phyloP scores from a whole-genome alignment of 2,113 vertebrate species.

The Argyrosomus japonicus region DNA sequence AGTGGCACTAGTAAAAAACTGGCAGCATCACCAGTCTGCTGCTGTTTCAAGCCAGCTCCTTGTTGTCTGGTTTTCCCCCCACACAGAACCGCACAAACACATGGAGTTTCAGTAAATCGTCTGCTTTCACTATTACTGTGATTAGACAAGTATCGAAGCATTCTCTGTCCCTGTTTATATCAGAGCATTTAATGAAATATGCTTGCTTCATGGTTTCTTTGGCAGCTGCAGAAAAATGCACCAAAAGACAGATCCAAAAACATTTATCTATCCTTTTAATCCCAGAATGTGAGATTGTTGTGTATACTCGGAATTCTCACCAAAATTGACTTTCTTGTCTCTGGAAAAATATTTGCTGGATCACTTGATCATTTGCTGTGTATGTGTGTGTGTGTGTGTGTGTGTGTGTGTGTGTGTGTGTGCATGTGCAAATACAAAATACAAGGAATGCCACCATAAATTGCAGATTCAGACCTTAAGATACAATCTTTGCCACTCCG shows the following conservation, averaged over 20 bases:
- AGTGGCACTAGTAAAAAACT: conserved; percentile 52
- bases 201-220: background rate
- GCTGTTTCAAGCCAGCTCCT: conserved; percentile 51
- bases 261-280: too few species aligned
- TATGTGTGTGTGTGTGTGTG: too few species aligned
- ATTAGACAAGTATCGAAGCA: conserved; percentile 3
- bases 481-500: too few species aligned
- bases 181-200: conserved; percentile 12
- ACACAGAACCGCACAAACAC: conserved; percentile 26
- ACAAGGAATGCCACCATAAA: too few species aligned
- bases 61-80: conserved; percentile 48
- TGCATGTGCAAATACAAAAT: too few species aligned
- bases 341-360: too few species aligned
- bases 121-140: background rate
- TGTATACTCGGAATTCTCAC: too few species aligned
- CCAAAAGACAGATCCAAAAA: background rate
- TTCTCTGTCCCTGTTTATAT: conserved; percentile 8
- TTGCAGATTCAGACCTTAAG: too few species aligned
- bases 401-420: too few species aligned
- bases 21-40: conserved; percentile 57
- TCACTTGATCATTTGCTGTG: too few species aligned
- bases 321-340: too few species aligned
- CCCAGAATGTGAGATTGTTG: too few species aligned
- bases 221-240: background rate
- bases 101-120: background rate